Base-by-base conservation (phyloP, 2,113 vertebrate species). In the crab-eating macaque (Macaca fascicularis) region DNA sequence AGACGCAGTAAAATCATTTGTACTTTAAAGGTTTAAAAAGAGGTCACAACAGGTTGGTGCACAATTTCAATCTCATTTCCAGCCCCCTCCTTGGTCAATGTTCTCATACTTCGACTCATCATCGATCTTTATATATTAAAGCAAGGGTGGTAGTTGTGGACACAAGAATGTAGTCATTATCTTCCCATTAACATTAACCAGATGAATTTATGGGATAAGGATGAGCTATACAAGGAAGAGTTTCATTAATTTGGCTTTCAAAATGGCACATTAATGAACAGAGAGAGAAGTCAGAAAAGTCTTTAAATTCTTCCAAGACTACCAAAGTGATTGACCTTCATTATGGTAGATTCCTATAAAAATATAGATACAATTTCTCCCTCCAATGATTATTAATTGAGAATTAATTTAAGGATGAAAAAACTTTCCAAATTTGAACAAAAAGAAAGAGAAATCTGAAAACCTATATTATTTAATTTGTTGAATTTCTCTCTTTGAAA, bases 251-350 rank as follows among this genome's bases (percentile, higher is more conserved):
- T 94, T 94, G 38, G 19, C 64, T 95, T 92, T 94, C 19, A 90
- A 96, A 92, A 76, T 78, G 70, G 50, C 43, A 88, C 52, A 75
- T 84, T 74, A 90, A 92, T 76, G 48, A 97, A n/a, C 12, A 91
- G 17, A 86, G 40, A 67, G n/a, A 67, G 25, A 94, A 95, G 32
- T 84, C 25, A 86, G 10, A 81, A 81, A 93, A 81, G 38, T 14
- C 23, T 92, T 91, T 87, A 64, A 52, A 92, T 99, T 98, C 94
- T 98, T 87, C 97, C 97, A 85, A 98, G 99, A 90, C 20, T 52
- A 80, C 38, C 23, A 83, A 75, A 74, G 12, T 80, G 27, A 76
- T 89, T 57, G 69, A 11, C 20, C 50, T 87, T 87, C 93, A 83
- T 84, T 6, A 23, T 40, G 81, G 45, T 45, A 81, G 11, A 75